Evolutionary conservation across 2,888 invertebrate species (phyloP).

Genomic region (Yponomeuta plumbellus): DNA sequence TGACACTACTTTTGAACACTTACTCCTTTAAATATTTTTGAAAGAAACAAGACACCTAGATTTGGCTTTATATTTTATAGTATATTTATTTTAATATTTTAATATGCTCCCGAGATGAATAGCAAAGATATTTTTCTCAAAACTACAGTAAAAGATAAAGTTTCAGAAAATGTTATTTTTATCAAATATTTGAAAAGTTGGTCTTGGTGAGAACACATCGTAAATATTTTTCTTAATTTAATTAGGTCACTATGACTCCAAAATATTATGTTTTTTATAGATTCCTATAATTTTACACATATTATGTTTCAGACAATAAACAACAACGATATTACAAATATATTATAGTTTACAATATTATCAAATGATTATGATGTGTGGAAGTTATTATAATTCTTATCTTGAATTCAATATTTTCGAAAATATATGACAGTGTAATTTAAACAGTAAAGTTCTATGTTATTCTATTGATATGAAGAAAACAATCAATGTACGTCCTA

Average conservation of each 20-base stretch:
- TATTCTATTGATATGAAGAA: neutral
- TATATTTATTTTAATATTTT: neutral
- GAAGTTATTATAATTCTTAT: no score
- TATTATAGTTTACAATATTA: no score
- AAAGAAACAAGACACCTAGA: neutral
- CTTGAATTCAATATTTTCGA: no score
- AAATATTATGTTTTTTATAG: neutral
- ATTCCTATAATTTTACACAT: neutral
- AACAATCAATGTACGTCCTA: constrained; percentile 5
- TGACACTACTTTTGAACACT: neutral
- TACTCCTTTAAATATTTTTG: neutral
- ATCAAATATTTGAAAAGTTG: constrained; percentile 28
- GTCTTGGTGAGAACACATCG: constrained; percentile 41
- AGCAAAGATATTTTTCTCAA: constrained; percentile 25
- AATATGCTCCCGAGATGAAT: neutral
- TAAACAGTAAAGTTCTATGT: no score
- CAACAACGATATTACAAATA: no score
- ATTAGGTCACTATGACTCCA: constrained; percentile 6
- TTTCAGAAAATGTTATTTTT: constrained; percentile 27
- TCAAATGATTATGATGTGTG: no score
- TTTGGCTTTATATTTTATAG: neutral
- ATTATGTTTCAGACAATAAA: neutral
- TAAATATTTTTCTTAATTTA: neutral
- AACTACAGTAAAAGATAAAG: constrained; percentile 42
- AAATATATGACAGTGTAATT: no score